phyloP scores from a whole-genome alignment of 2,888 invertebrate genomes.

The Arge pagana region DNA sequence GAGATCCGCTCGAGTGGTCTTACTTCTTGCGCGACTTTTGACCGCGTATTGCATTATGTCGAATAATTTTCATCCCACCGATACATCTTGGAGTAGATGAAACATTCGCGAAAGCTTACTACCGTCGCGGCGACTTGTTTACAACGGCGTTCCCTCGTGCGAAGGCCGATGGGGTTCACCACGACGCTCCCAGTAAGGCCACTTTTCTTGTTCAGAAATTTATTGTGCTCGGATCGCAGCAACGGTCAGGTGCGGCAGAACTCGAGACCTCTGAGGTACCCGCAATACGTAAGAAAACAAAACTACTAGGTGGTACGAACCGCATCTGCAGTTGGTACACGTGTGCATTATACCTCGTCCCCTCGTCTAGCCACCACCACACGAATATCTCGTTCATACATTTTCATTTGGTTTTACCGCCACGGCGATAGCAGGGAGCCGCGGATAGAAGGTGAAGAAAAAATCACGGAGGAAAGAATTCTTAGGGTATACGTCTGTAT shows the following conservation, averaged over 20 bases:
- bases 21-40: neutral
- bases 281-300: neutral
- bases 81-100: constrained; percentile 2
- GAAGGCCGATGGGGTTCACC: neutral
- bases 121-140: constrained; percentile 15
- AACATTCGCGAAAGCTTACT: constrained; percentile 7
- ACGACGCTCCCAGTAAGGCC: constrained; percentile 12
- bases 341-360: constrained; percentile 2
- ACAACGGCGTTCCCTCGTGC: neutral
- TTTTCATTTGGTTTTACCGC: constrained; percentile 15
- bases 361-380: too few species aligned
- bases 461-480: constrained; percentile 14
- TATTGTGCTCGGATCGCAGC: constrained; percentile 9
- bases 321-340: constrained; percentile 32
- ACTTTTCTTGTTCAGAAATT: constrained; percentile 19
- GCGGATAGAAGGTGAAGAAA: constrained; percentile 25
- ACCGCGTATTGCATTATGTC: constrained; percentile 5
- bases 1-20: neutral
- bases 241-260: constrained; percentile 17
- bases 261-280: neutral
- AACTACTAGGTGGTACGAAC: constrained; percentile 9
- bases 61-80: constrained; percentile 9
- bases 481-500: neutral
- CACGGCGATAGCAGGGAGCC: constrained; percentile 25
- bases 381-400: constrained; percentile 14